Conservation (phyloP, 2,113 vertebrate genomes). For the Hemibates koningsi region DNA sequence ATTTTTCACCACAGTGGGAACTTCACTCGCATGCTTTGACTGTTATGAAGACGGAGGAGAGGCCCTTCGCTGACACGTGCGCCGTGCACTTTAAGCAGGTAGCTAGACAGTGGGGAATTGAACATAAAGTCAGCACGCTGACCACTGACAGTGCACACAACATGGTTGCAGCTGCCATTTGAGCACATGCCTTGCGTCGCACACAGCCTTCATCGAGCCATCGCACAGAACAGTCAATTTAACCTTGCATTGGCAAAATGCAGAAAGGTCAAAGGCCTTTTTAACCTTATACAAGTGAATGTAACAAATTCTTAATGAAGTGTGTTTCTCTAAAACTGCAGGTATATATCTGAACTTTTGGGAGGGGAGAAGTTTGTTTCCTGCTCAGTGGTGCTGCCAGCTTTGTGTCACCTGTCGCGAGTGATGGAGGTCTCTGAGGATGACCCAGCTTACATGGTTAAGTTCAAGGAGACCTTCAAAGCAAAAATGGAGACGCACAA, state of each 20-base stretch:
- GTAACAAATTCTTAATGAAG: not conserved
- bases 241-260: accelerated
- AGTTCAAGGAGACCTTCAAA: not conserved
- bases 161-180: not conserved
- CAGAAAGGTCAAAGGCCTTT: not conserved
- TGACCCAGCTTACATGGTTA: not conserved
- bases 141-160: not conserved
- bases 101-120: not conserved
- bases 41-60: accelerated
- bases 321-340: not conserved
- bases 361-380: not conserved
- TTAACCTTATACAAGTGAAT: not conserved
- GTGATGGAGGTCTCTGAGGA: accelerated
- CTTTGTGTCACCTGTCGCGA: accelerated
- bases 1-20: not conserved
- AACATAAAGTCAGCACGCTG: not conserved
- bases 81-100: accelerated
- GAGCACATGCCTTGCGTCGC: too few relatives aligned
- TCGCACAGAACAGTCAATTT: not conserved
- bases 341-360: not conserved
- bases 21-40: not conserved
- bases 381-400: not conserved
- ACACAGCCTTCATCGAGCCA: not conserved
- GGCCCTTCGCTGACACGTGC: accelerated
- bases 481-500: not conserved